These are phyloP conservation scores for Amphipoea lucens DNA, from an alignment of 2,888 invertebrate genomes.

Conservation along the genomic window DNA sequence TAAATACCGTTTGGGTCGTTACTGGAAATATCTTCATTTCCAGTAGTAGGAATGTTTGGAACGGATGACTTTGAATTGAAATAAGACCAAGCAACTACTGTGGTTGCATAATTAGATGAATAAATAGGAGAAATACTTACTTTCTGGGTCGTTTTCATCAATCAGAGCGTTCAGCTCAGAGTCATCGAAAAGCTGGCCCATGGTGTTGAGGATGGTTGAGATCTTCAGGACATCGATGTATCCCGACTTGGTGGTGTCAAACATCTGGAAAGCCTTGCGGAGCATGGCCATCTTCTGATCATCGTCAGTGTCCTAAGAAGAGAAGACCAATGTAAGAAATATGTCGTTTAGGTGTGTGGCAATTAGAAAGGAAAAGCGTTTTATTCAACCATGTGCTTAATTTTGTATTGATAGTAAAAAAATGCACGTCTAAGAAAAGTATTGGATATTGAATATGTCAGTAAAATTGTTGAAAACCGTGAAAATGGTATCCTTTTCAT, in stretches of 20 bases:
- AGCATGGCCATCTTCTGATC: conserved; percentile 96
- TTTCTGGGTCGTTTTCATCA: conserved; percentile 97
- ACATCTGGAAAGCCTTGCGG: conserved; percentile 99
- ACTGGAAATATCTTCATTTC: neutral
- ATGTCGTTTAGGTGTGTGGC: neutral
- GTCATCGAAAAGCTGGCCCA: conserved; percentile 98
- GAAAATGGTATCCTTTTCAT: conserved; percentile 13
- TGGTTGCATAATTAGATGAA: neutral
- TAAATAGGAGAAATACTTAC: conserved; percentile 77
- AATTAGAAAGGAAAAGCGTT: neutral
- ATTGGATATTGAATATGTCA: neutral
- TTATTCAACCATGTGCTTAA: neutral
- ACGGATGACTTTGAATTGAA: neutral
- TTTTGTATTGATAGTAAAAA: neutral
- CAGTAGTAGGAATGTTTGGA: neutral
- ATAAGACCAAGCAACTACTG: neutral
- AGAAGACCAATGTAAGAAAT: conserved; percentile 42
- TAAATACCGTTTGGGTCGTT: neutral
- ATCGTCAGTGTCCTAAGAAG: conserved; percentile 91
- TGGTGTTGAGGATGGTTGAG: conserved; percentile 97
- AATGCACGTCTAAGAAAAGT: neutral
- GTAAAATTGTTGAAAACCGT: neutral
- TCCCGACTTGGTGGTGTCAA: conserved; percentile 97
- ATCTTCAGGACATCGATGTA: conserved; percentile 97
- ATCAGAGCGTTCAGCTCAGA: conserved; percentile 96